Percentiles rank a stretch among this genome's conserved stretches.
Evolutionary conservation across 2,797 vertebrate species (phyloP).

Genomic region (Danio choprae): DNA sequence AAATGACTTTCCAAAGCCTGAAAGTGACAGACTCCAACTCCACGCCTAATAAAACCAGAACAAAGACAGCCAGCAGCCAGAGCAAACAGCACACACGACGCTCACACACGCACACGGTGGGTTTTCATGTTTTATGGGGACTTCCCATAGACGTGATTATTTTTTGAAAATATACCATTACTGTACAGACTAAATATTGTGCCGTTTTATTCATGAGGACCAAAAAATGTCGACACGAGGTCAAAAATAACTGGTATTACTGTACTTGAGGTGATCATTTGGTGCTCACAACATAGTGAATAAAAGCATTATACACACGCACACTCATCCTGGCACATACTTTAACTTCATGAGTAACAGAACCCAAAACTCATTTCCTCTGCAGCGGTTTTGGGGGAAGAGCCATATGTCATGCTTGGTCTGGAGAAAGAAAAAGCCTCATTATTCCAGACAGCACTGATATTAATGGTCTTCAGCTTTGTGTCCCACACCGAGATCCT

Average conservation of each 20-base stretch:
- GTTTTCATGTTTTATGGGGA: no score
- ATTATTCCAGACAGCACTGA: conserved; percentile 55
- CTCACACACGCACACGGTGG: conserved; percentile 28
- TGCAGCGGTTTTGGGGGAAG: conserved; percentile 21
- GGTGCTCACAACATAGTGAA: no score
- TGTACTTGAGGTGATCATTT: no score
- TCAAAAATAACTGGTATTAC: no score
- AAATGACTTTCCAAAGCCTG: conserved; percentile 33
- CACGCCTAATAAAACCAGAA: conserved; percentile 62
- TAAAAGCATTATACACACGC: conserved; percentile 7
- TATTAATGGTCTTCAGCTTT: conserved; percentile 48
- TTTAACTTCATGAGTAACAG: conserved; percentile 21
- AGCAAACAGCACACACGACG: conserved; percentile 55
- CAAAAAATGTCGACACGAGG: no score
- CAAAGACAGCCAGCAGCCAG: conserved; percentile 56
- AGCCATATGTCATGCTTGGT: conserved; percentile 49
- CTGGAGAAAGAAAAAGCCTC: conserved; percentile 37
- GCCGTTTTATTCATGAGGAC: no score
- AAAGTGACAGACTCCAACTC: conserved; percentile 56
- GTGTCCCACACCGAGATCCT: conserved; percentile 40
- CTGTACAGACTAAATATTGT: no score
- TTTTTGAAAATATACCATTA: no score
- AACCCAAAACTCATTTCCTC: conserved; percentile 38
- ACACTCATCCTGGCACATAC: conserved; percentile 3
- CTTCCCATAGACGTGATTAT: no score